Percentiles rank a stretch among this genome's conserved stretches.
Evolutionary conservation across 2,113 vertebrate genomes (phyloP).

Genomic region (Peromyscus californicus): DNA sequence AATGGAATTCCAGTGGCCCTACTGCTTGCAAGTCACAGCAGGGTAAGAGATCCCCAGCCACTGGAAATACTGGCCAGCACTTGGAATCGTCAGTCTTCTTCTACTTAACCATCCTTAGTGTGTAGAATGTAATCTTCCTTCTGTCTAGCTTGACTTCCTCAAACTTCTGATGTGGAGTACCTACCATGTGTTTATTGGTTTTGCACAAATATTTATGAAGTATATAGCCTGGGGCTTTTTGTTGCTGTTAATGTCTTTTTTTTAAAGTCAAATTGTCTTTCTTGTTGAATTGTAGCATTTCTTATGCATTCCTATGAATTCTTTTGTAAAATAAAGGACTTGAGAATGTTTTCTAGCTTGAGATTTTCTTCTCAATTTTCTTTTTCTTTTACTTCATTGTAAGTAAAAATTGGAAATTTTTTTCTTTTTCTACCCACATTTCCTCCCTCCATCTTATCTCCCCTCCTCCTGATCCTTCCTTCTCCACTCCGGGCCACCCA

Average conservation of each 20-base stretch:
- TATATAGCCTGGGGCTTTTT: not conserved
- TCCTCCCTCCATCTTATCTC: not conserved
- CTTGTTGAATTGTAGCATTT: not conserved
- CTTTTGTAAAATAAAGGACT: not conserved
- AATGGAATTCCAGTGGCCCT: too few species aligned
- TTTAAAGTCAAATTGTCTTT: not conserved
- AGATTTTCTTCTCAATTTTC: not conserved
- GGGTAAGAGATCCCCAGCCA: not conserved
- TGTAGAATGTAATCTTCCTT: not conserved
- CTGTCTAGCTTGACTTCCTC: not conserved
- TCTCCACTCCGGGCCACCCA: not conserved
- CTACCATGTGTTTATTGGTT: not conserved
- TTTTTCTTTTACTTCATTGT: not conserved
- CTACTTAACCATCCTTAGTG: not conserved
- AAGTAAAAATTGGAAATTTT: not conserved
- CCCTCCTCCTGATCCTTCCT: too few species aligned
- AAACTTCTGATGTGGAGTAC: not conserved
- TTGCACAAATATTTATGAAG: not conserved
- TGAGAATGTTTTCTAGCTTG: not conserved
- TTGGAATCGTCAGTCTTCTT: not conserved
- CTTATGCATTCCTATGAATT: not conserved
- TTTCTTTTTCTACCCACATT: not conserved
- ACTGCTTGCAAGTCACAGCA: too few species aligned
- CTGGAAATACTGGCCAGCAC: not conserved
- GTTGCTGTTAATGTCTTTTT: not conserved